Base-by-base conservation (phyloP, 2,888 invertebrate species). In the Stenodera caucasica region DNA sequence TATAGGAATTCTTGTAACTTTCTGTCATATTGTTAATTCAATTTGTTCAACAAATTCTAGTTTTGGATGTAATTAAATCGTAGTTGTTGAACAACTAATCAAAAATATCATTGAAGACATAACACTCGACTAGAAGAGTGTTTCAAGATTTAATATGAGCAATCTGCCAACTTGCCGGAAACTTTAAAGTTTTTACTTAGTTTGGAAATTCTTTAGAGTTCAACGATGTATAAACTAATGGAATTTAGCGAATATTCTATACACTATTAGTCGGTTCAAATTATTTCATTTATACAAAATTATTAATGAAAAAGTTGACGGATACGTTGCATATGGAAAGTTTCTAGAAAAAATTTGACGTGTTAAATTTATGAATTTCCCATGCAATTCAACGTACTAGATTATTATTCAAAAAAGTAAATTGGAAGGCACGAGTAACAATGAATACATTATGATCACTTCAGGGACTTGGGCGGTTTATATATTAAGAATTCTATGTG, bases 291-390 rank as follows among this genome's bases (percentile, higher is more conserved):
- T 30, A 55, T 52, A 35, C 35, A 37, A 51, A 59, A 54, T 35
- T 54, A 51, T 55, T 15, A 23, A 37, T 12, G 50, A 55, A 26
- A 55, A 26, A 51, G 52, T 52, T 51, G 26, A 40, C 53, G 53
- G 54, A 61, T 53, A 37, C 55, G 11, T 32, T 53, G 49, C 50
- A 23, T 49, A 40, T 54, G 54, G 51, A 59, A 60, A 57, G 59
- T 56, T 53, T 61, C 56, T 32, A 54, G 54, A 61, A 58, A 58
- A 49, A 53, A 54, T 21, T 18, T 18, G 53, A 61, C 58, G 61
- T 64, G 58, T 63, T 58, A 63, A 64, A 58, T 58, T 69, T 64
- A 67, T 69, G 64, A 65, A 67, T 67, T 67, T 67, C 66, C 69
- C 65, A 66, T 67, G 64, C 61, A 67, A 69, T 67, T 67, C 66